Evolutionary conservation across 1,140 invertebrate species (phyloP), one percentile per base, ranked within the genome.

Genomic region (Tyrophagus putrescentiae): DNA sequence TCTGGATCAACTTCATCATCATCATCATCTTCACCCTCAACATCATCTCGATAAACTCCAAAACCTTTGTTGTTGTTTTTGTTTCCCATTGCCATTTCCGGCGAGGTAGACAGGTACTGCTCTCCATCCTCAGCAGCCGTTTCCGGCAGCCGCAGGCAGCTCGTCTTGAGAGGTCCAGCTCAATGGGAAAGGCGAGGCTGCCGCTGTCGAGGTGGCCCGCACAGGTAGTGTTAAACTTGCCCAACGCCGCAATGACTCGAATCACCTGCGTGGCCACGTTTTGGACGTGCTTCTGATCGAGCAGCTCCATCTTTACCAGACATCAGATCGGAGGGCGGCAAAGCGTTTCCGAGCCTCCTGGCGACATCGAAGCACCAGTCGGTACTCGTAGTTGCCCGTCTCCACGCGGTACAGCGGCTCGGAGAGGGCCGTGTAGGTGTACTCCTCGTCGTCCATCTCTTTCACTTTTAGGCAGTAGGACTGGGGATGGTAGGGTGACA

Each of bases 361-460:
- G 29, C 95, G 80, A 75, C 94, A 98, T 54, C 93, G 78, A 5
- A 98, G 72, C 36, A 98, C 83, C 54, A 98, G 72, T 64, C 85
- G 82, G 70, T 98, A 98, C 72, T 98, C 94, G 75, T 98, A 98
- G 72, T 98, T 98, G 56, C 94, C 94, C 5, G 95, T 98, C 74
- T 98, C 94, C 0, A 98, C 88, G 39, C 95, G 77, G 71, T 98
- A 98, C 16, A 98, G 73, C 0, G 94, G 92, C 71, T 98, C 94
- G 69, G 96, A 89, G n/a, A 98, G 70, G 0, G 87, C 82, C 32
- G 74, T 75, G 62, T 91, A 97, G 59, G 84, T 85, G 65, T 92
- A 89, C 69, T 98, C 94, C 71, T 98, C 94, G 72, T 98, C 95
- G 68, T 98, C 94, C 84, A 98, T 87, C 77, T 98, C 95, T 67